These are phyloP conservation scores for Pristionchus exspectatus DNA, from an alignment of 2,888 invertebrate species.

Conservation along the genomic window DNA sequence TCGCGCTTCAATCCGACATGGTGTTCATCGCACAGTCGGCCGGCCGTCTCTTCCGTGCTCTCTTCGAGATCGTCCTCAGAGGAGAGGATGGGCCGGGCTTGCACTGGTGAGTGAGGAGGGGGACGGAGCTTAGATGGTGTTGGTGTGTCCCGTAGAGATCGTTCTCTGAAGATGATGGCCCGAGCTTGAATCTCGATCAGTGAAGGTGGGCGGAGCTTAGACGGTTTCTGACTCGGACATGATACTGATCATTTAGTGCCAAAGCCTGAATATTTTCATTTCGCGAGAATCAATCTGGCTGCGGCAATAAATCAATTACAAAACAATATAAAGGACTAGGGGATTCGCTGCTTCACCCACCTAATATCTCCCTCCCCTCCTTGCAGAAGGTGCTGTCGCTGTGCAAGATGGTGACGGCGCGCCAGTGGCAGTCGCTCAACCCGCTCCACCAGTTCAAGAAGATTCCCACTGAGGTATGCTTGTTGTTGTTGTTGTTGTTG, in stretches of 20 bases:
- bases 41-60: slow-evolving; percentile 93
- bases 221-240: no score
- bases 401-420: slow-evolving; percentile 98
- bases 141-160: no score
- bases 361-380: neutral
- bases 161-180: no score
- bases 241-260: no score
- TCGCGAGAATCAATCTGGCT: no score
- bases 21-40: slow-evolving; percentile 99
- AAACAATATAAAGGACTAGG: no score
- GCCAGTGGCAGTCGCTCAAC: slow-evolving; percentile 98
- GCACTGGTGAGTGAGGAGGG: slow-evolving; percentile 83
- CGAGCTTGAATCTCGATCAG: no score
- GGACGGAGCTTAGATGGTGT: no score
- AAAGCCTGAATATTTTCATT: no score
- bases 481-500: neutral
- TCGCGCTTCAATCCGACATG: slow-evolving; percentile 99
- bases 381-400: slow-evolving; percentile 90
- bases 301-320: no score
- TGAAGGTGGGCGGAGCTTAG: no score
- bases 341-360: no score
- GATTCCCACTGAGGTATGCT: slow-evolving; percentile 89
- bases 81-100: slow-evolving; percentile 95
- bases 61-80: slow-evolving; percentile 95
- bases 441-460: slow-evolving; percentile 93